Evolutionary conservation across 2,113 vertebrate genomes (phyloP).

Genomic region (Murina feae): DNA sequence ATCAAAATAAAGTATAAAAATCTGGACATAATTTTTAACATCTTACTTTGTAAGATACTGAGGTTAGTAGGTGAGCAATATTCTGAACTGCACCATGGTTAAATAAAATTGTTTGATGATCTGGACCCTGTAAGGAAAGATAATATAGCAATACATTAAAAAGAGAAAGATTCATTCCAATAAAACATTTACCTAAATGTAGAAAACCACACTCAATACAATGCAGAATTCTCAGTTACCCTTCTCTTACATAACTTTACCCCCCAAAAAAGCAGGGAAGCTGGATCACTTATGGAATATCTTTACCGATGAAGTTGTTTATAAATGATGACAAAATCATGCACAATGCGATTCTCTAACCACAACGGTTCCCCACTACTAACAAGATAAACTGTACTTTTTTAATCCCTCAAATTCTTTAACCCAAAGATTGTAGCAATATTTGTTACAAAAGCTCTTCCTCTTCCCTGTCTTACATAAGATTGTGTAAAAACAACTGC

Average conservation of each 20-base stretch:
- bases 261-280: neutral
- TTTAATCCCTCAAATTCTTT: neutral
- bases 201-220: neutral
- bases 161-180: slow-evolving; percentile 10
- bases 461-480: neutral
- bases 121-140: slow-evolving; percentile 89
- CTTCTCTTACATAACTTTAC: neutral
- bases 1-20: slow-evolving; percentile 12
- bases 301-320: neutral
- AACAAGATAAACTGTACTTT: neutral
- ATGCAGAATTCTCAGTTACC: neutral
- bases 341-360: neutral
- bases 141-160: neutral
- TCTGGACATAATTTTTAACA: slow-evolving; percentile 1
- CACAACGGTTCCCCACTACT: neutral
- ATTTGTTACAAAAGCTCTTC: slow-evolving; percentile 4
- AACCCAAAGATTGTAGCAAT: neutral
- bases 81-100: slow-evolving; percentile 97
- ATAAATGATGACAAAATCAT: slow-evolving; percentile 10
- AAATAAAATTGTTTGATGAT: slow-evolving; percentile 97
- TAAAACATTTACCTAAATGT: slow-evolving; percentile 16
- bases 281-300: neutral
- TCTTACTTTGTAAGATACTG: slow-evolving; percentile 94
- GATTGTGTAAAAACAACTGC: neutral
- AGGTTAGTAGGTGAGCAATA: slow-evolving; percentile 93